Evolutionary conservation across 1,140 invertebrate species (phyloP).

Genomic region (Coboldia fuscipes): DNA sequence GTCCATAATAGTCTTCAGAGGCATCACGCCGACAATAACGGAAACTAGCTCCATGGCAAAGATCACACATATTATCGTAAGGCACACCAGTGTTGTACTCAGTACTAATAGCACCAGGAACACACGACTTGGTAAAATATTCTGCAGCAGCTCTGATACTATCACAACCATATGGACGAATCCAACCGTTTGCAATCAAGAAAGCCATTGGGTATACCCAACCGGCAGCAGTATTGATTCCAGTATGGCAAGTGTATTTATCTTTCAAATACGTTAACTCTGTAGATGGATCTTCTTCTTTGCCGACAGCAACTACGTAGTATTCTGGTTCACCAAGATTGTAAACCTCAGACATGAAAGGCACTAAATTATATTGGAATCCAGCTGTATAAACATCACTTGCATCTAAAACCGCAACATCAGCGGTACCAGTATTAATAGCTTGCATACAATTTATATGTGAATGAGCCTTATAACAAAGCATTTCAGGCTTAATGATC

Average conservation of each 20-base stretch:
- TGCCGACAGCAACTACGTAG: slow-evolving; percentile 85
- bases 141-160: slow-evolving; percentile 71
- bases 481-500: slow-evolving; percentile 68
- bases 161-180: slow-evolving; percentile 78
- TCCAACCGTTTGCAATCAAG: slow-evolving; percentile 81
- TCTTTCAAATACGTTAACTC: slow-evolving; percentile 75
- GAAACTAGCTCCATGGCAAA: slow-evolving; percentile 73
- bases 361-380: slow-evolving; percentile 51
- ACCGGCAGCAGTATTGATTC: slow-evolving; percentile 78
- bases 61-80: slow-evolving; percentile 82
- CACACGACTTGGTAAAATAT: slow-evolving; percentile 81
- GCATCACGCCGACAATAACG: slow-evolving; percentile 65
- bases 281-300: slow-evolving; percentile 65
- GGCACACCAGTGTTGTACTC: slow-evolving; percentile 62
- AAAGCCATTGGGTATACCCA: slow-evolving; percentile 91
- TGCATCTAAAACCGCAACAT: slow-evolving; percentile 76
- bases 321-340: slow-evolving; percentile 67
- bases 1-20: slow-evolving; percentile 72
- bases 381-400: slow-evolving; percentile 88
- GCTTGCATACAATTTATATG: slow-evolving; percentile 79
- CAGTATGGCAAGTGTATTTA: slow-evolving; percentile 79
- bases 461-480: slow-evolving; percentile 65
- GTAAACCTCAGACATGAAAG: slow-evolving; percentile 78
- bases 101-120: slow-evolving; percentile 67
- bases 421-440: slow-evolving; percentile 55